phyloP scores from a whole-genome alignment of 2,888 invertebrate species.

The Busseola fusca region DNA sequence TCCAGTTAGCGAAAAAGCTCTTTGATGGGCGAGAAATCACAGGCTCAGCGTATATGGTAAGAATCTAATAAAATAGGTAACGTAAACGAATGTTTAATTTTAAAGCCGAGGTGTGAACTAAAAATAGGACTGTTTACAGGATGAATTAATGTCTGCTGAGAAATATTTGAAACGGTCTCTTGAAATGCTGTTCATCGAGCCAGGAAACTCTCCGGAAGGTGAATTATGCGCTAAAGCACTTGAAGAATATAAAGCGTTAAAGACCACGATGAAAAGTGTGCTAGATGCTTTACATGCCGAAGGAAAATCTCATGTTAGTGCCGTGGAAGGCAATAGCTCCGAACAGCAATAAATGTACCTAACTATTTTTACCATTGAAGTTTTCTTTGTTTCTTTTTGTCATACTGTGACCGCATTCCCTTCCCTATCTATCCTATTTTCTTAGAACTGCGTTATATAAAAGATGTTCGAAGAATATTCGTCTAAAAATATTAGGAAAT shows the following conservation, averaged over 20 bases:
- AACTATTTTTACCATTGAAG: background rate
- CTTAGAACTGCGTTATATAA: constrained; percentile 10
- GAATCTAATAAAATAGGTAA: constrained; percentile 22
- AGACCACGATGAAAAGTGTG: constrained; percentile 83
- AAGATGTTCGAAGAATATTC: constrained; percentile 6
- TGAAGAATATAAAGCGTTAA: constrained; percentile 89
- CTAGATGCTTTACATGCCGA: constrained; percentile 77
- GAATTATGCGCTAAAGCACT: constrained; percentile 91
- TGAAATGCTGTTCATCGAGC: constrained; percentile 92
- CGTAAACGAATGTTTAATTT: background rate
- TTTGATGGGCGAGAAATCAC: constrained; percentile 90
- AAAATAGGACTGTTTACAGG: constrained; percentile 70
- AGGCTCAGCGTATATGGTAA: constrained; percentile 86
- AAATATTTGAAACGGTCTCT: constrained; percentile 89
- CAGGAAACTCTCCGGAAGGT: constrained; percentile 92
- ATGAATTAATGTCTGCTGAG: constrained; percentile 89
- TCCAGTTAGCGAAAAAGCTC: constrained; percentile 90
- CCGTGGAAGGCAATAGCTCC: constrained; percentile 56
- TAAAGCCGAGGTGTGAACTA: constrained; percentile 4
- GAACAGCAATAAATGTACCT: constrained; percentile 31
- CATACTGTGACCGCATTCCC: constrained; percentile 24
- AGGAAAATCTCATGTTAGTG: constrained; percentile 73
- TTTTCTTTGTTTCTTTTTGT: constrained; percentile 8
- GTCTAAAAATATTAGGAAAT: constrained; percentile 13
- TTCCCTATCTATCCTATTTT: constrained; percentile 37